These are phyloP conservation scores for Lypha dubia DNA, from an alignment of 2,888 invertebrate species.

Conservation along the genomic window DNA sequence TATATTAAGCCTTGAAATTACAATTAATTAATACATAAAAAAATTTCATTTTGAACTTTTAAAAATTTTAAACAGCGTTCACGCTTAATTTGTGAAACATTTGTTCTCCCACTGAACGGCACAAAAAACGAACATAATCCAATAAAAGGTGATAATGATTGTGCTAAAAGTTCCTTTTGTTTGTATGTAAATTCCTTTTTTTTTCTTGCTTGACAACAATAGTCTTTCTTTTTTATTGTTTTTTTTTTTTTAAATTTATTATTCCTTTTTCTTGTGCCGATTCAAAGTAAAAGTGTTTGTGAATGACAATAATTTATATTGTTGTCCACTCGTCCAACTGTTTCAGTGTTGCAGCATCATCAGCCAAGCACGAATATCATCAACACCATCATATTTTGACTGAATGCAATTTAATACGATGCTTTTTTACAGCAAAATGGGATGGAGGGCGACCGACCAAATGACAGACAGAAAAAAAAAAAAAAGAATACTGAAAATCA, in stretches of 20 bases:
- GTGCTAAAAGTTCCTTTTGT: conserved; percentile 36
- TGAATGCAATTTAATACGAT: conserved; percentile 68
- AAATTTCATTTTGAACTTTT: too few species aligned
- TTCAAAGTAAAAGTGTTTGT: conserved; percentile 27
- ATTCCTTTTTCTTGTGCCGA: conserved; percentile 13
- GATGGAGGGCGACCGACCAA: conserved; percentile 27
- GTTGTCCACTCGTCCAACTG: conserved; percentile 41
- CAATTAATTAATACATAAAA: not conserved
- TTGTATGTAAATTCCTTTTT: conserved; percentile 24
- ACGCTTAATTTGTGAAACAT: not conserved
- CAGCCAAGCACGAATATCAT: conserved; percentile 57
- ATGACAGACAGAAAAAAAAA: conserved; percentile 7
- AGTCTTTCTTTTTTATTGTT: conserved; percentile 40
- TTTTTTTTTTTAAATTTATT: conserved; percentile 21
- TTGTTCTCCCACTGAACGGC: not conserved
- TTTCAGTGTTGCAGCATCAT: conserved; percentile 16
- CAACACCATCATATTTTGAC: conserved; percentile 71
- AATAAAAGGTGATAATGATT: conserved; percentile 47
- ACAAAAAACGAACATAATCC: not conserved
- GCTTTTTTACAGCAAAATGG: conserved; percentile 49
- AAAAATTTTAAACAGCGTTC: not conserved
- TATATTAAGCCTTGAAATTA: too few species aligned
- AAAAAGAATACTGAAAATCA: not conserved
- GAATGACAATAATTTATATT: conserved; percentile 72
- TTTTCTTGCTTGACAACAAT: conserved; percentile 27